A percentile compares a stretch with the other conserved stretches of the same genome.
phyloP scores from a whole-genome alignment of 2,888 invertebrate species.

The Drosophila neoperkinsi region DNA sequence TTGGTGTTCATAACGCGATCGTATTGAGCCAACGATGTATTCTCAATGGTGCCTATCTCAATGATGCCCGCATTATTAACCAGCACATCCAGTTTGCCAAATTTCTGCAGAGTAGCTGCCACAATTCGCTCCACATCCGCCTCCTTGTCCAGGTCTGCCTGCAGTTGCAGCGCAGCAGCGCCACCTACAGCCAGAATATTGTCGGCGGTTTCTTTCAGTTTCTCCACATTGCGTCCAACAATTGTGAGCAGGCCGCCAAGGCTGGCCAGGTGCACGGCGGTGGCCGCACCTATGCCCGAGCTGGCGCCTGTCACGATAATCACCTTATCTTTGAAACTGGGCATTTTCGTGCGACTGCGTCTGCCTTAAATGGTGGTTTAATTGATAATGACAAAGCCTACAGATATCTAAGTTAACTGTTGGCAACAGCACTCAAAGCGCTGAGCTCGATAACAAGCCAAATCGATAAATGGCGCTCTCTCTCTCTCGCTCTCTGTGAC shows the following conservation, averaged over 20 bases:
- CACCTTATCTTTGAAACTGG: constrained; percentile 87
- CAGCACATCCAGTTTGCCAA: constrained; percentile 91
- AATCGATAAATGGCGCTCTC: neutral
- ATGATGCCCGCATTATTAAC: constrained; percentile 96
- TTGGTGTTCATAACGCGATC: constrained; percentile 96
- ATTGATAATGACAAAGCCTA: neutral
- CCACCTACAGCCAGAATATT: constrained; percentile 79
- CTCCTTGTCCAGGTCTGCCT: constrained; percentile 91
- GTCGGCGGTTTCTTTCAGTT: constrained; percentile 88
- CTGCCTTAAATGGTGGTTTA: neutral
- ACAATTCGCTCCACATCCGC: constrained; percentile 90
- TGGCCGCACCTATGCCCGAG: constrained; percentile 91
- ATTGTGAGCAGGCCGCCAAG: constrained; percentile 88
- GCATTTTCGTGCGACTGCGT: constrained; percentile 81
- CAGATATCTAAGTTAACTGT: constrained; percentile 26
- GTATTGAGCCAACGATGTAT: constrained; percentile 92
- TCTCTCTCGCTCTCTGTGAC: neutral
- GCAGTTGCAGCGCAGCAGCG: constrained; percentile 86
- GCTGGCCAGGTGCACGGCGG: constrained; percentile 89
- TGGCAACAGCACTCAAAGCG: neutral
- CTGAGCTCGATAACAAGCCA: constrained; percentile 28
- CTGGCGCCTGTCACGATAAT: constrained; percentile 90
- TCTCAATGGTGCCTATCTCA: constrained; percentile 93
- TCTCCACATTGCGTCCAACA: constrained; percentile 89
- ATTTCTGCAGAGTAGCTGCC: constrained; percentile 90